Conservation (phyloP, 2,113 vertebrate species). For the Vulpes ferrilata region DNA sequence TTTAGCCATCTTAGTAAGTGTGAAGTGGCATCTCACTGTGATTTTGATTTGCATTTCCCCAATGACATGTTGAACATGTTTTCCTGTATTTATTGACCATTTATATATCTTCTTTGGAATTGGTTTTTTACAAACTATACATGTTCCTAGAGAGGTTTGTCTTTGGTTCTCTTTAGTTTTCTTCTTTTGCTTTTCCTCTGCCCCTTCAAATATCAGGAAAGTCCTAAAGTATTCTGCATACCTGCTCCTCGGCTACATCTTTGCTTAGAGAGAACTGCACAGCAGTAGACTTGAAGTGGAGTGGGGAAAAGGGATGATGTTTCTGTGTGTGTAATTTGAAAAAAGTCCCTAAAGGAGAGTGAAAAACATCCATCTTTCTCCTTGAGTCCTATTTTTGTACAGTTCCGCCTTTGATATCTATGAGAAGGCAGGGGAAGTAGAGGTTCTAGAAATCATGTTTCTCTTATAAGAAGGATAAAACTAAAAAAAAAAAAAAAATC, state of each 20-base stretch:
- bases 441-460: not conserved
- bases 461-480: not conserved
- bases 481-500: not conserved
- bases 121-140: not conserved
- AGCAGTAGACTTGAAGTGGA: not conserved
- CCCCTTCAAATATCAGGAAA: not conserved
- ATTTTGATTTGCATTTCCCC: not conserved
- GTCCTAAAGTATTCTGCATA: not conserved
- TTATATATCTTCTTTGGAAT: not conserved
- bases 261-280: not conserved
- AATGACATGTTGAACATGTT: not conserved
- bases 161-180: not conserved
- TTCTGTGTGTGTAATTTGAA: not conserved
- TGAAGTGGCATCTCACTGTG: not conserved
- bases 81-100: not conserved
- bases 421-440: not conserved
- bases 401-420: not conserved
- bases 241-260: not conserved
- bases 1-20: not conserved
- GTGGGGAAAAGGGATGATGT: not conserved
- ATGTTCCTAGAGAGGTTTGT: not conserved
- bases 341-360: not conserved
- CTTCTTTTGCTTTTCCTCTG: not conserved
- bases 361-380: not conserved
- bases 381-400: not conserved